Evolutionary conservation across 23 tunicate species (phyloP).

Genomic region (Styela plicata): DNA sequence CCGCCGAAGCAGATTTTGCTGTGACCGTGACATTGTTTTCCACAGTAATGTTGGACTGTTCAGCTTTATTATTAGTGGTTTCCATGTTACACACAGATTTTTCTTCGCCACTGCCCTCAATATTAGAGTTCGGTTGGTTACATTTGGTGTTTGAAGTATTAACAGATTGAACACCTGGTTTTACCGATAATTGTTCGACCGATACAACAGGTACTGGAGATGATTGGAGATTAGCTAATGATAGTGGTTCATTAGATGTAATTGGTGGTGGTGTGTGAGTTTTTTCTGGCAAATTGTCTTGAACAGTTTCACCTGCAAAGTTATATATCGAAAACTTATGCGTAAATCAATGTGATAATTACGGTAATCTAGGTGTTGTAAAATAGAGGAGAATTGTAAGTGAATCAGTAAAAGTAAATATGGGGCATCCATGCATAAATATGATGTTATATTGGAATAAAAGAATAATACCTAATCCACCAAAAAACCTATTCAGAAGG

Average conservation of each 20-base stretch:
- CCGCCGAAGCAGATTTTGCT: too few relatives aligned
- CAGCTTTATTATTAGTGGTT: neutral
- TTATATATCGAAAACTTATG: conserved; percentile 7
- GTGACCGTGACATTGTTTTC: too few relatives aligned
- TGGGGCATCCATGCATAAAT: too few relatives aligned
- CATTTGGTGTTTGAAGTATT: neutral
- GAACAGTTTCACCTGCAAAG: neutral
- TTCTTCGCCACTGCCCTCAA: neutral
- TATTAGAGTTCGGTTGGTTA: neutral
- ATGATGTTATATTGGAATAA: too few relatives aligned
- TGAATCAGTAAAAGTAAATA: too few relatives aligned
- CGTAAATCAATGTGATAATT: too few relatives aligned
- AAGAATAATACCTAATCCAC: too few relatives aligned
- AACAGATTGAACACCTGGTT: neutral
- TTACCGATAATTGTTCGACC: neutral
- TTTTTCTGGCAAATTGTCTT: neutral
- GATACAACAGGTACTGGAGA: neutral
- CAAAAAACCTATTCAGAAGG: too few relatives aligned
- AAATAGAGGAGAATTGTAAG: too few relatives aligned
- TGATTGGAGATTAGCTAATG: neutral
- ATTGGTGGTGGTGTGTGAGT: neutral
- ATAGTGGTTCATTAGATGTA: neutral
- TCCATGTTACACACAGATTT: neutral
- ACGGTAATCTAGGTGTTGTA: too few relatives aligned
- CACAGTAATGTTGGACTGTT: neutral